Evolutionary conservation across 2,797 vertebrate species (phyloP), one percentile per base, ranked within the genome.

Genomic region (Varecia variegata): DNA sequence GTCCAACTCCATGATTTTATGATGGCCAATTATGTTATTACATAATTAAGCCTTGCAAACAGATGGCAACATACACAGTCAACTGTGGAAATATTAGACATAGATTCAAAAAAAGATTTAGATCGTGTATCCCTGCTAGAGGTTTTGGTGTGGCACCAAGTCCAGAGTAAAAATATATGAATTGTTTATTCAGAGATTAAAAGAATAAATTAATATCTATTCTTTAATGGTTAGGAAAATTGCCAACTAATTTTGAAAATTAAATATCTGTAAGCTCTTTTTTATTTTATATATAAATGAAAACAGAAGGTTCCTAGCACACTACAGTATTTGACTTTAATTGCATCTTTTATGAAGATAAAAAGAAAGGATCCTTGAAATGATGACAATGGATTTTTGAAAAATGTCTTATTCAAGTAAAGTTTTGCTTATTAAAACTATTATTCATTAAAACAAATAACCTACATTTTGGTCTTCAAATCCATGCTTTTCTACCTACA

Each of bases 21-120:
- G 85, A 38, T 35, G 71, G 79, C 47, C 47, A 77, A 70, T 97
- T 91, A 94, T 3, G 12, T 52, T 70, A 54, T 85, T 58, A 87
- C 71, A 87, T 52, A 95, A 70, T 71, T 60, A 50, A 14, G 32
- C 60, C 54, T 40, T 93, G 86, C 85, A 84, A 97, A 95, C 38
- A 94, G 58, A 92, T 43, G 76, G 89, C 7, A 88, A 92, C 85
- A 92, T 18, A 79, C 43, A 85, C n/a, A 47, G 83, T 74, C 84
- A 85, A 85, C 91, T 92, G 71, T 50, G 15, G 86, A 97, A 97
- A 98, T 93, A 97, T 95, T 97, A 76, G 91, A 81, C 94, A 21
- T 73, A 79, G 96, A 94, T 91, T 82, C 35, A 65, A 3, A 13
- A 65, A 30, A 54, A 84, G 94, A 94, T 94, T 38, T 70, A 38